A percentile compares a stretch with the other conserved stretches of the same genome.
phyloP scores from a whole-genome alignment of 2,797 vertebrate species.

The Lepus townsendii region DNA sequence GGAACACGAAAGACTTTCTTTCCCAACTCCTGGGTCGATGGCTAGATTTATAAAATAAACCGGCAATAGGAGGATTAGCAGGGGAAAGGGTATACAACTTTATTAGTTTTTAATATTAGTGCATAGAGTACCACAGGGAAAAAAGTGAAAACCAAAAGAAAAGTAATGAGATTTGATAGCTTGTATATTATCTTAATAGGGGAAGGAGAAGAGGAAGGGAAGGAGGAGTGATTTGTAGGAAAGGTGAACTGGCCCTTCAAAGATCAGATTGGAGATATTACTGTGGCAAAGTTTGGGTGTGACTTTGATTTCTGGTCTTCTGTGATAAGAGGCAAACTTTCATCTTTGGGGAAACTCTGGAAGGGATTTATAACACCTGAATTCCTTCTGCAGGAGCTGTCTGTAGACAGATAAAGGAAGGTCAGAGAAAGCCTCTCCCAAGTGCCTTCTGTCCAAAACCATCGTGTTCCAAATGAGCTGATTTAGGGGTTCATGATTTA shows the following conservation, averaged over 20 bases:
- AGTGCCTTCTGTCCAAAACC: background rate
- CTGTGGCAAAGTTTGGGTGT: background rate
- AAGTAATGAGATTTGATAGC: background rate
- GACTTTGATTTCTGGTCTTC: background rate
- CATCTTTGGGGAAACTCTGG: background rate
- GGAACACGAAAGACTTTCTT: background rate
- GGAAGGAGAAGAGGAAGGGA: background rate
- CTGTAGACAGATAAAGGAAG: background rate
- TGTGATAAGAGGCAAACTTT: background rate
- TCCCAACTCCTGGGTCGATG: background rate
- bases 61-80: background rate
- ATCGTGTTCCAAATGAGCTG: background rate
- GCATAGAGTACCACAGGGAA: background rate
- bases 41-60: background rate
- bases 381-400: background rate
- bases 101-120: background rate
- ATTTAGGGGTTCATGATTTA: background rate
- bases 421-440: background rate
- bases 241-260: background rate
- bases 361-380: background rate
- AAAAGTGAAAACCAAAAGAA: background rate
- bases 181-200: background rate
- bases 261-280: background rate
- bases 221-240: background rate
- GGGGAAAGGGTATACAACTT: background rate